phyloP scores from a whole-genome alignment of 2,113 vertebrate species.

The Fulmarus glacialis region DNA sequence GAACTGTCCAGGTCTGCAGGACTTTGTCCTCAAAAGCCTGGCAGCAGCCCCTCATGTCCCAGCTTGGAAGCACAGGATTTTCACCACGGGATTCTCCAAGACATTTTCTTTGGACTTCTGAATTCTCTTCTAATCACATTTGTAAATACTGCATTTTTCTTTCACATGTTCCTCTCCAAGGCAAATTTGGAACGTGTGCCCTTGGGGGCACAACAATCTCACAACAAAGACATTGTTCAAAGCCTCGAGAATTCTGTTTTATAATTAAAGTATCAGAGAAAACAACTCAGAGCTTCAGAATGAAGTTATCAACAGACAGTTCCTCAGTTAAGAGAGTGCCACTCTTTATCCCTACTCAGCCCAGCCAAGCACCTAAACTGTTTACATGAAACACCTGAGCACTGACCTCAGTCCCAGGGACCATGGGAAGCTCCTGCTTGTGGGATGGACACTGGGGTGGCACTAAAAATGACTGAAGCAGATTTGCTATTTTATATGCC shows the following conservation, averaged over 20 bases:
- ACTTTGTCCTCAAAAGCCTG: background rate
- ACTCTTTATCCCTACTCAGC: background rate
- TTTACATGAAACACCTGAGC: background rate
- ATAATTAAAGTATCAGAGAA: background rate
- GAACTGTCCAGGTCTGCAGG: background rate
- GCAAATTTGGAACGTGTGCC: background rate
- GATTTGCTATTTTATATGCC: background rate
- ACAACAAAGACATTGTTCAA: background rate
- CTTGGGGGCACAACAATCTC: background rate
- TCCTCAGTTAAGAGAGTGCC: background rate
- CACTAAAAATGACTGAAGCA: background rate
- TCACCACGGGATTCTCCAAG: background rate
- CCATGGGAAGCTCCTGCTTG: background rate
- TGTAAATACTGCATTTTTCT: background rate
- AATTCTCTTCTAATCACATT: background rate
- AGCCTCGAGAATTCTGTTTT: background rate
- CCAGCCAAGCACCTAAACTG: background rate
- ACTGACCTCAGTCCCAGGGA: background rate
- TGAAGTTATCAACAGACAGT: background rate
- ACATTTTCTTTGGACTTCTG: background rate
- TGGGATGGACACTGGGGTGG: fast-evolving
- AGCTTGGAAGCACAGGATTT: background rate
- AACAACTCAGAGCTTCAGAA: background rate
- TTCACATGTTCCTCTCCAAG: background rate
- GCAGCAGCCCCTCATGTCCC: background rate